Base-by-base conservation (phyloP, 2,888 invertebrate species). In the Acronicta aceris region DNA sequence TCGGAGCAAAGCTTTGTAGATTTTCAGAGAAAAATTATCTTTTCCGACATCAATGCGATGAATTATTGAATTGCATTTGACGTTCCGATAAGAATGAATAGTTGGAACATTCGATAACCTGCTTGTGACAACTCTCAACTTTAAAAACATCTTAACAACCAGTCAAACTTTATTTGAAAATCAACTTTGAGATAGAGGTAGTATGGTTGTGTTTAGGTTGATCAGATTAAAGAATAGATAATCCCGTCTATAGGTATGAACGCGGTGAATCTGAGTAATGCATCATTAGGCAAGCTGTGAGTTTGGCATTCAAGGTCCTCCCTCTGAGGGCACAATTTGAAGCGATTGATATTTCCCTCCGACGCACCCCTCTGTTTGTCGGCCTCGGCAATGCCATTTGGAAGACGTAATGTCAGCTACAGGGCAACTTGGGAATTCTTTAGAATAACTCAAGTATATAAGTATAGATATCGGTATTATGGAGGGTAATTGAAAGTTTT, bases 301-400 rank as follows among this genome's bases (percentile, higher is more conserved):
- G 82, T 82, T 85, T 88, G 88, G 85, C 87, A 88, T 88, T 87
- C 88, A 87, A 85, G 85, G 85, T 86, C 85, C 81, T 78, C 84
- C 84, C 83, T 77, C 70, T 59, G 74, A 83, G 82, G 80, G 79
- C 72, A 81, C 80, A 84, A 85, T 86, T 83, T 82, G 83, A 73
- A 79, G 80, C 88, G 86, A 88, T 88, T 87, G 86, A 86, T 87
- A 87, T 87, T 87, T 87, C 83, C 86, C 75, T 84, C 73, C 77
- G 63, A 77, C 60, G 47, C 71, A 65, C 79, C 84, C 80, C 81
- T 78, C 78, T 69, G 67, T 75, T 77, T 77, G 78, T 69, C 74
- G 72, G 73, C 75, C 69, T 69, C 74, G 72, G 73, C 75, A 69
- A 71, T 74, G 76, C 81, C 78, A 83, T 83, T 81, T 78, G 60